These are phyloP conservation scores for Perognathus longimembris DNA, from an alignment of 2,113 vertebrate species.

Conservation along the genomic window DNA sequence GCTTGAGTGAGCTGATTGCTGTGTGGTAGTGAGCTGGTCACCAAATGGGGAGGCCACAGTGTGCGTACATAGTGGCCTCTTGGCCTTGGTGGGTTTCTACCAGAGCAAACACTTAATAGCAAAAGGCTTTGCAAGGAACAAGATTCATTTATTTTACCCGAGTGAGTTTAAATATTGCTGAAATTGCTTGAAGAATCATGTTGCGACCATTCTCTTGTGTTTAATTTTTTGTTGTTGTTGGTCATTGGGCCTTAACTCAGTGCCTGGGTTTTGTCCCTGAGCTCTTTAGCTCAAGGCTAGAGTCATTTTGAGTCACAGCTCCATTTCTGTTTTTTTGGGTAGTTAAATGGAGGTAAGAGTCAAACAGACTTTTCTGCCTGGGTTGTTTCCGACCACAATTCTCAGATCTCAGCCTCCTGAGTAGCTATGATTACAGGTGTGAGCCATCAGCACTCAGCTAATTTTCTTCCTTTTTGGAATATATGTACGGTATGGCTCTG, in stretches of 20 bases:
- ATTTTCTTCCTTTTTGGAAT: not conserved
- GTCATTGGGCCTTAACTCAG: too few relatives aligned
- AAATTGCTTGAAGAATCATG: not conserved
- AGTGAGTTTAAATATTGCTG: not conserved
- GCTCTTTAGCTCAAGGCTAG: too few relatives aligned
- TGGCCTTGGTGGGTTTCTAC: not conserved
- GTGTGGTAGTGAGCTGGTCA: not conserved
- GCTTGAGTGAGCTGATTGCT: too few relatives aligned
- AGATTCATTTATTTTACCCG: not conserved
- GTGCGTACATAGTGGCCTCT: fast-evolving
- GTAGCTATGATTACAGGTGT: too few relatives aligned
- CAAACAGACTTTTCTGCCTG: too few relatives aligned
- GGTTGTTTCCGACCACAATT: too few relatives aligned
- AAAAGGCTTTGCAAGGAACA: not conserved
- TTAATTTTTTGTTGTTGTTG: not conserved
- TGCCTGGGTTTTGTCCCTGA: too few relatives aligned
- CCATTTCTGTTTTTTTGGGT: too few relatives aligned
- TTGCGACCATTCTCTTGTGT: not conserved
- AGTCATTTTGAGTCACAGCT: too few relatives aligned
- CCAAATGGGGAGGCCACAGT: not conserved
- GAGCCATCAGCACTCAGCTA: too few relatives aligned
- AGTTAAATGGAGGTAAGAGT: too few relatives aligned
- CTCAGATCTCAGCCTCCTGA: too few relatives aligned
- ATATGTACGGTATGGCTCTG: fast-evolving
- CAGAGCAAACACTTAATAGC: fast-evolving